These are phyloP conservation scores for Macaria liturata DNA, from an alignment of 2,888 invertebrate species.

Conservation along the genomic window DNA sequence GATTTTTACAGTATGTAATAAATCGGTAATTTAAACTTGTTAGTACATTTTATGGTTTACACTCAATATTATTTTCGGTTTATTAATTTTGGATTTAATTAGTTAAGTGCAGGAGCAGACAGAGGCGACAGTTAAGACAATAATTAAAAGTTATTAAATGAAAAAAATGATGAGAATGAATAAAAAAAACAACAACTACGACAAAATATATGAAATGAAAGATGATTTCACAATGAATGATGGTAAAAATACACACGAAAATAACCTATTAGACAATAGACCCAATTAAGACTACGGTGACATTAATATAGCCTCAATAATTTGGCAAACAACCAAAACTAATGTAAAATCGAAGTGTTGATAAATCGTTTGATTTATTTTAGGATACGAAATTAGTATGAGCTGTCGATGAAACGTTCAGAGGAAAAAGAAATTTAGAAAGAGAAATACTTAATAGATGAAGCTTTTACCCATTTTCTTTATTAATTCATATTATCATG, in stretches of 20 bases:
- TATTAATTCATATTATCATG: too few species aligned
- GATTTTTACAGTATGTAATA: too few species aligned
- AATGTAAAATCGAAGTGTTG: constrained; percentile 8
- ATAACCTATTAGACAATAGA: constrained; percentile 4
- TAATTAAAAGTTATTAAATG: not conserved
- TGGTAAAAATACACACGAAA: not conserved
- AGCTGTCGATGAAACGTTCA: too few species aligned
- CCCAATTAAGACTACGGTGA: constrained; percentile 4
- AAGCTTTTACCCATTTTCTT: too few species aligned
- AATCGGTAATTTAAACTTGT: too few species aligned
- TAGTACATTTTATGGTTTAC: too few species aligned
- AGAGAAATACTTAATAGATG: too few species aligned
- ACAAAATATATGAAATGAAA: not conserved
- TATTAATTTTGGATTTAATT: too few species aligned
- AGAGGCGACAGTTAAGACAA: constrained; percentile 8
- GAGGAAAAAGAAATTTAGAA: too few species aligned
- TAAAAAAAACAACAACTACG: not conserved
- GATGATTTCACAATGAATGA: not conserved
- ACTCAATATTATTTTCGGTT: too few species aligned
- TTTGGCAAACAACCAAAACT: constrained; percentile 15
- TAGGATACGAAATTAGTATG: constrained; percentile 3
- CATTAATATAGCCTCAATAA: constrained; percentile 1
- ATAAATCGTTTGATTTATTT: constrained; percentile 9
- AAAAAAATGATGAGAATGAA: too few species aligned
- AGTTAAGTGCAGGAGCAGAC: constrained; percentile 18